Evolutionary conservation across 2,888 invertebrate species (phyloP).

Genomic region (Ernsta delagoae): DNA sequence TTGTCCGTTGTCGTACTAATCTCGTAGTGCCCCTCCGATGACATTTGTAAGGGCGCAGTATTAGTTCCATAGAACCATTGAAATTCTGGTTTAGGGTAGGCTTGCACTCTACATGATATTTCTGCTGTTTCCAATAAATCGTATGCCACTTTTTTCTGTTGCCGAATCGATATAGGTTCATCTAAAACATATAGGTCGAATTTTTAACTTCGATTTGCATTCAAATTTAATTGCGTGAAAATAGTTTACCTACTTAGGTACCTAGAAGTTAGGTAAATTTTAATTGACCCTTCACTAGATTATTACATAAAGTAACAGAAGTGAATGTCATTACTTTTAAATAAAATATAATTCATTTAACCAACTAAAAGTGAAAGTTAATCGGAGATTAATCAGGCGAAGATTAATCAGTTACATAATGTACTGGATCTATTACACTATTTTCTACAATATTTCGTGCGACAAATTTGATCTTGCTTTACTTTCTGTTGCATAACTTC

Average conservation of each 20-base stretch:
- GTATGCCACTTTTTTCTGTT: conserved; percentile 95
- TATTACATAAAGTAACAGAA: background rate
- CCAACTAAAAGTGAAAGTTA: conserved; percentile 21
- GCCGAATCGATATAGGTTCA: conserved; percentile 93
- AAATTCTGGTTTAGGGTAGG: conserved; percentile 96
- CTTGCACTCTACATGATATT: conserved; percentile 94
- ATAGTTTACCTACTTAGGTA: background rate
- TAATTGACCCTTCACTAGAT: background rate
- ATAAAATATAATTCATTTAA: background rate
- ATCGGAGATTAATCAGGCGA: conserved; percentile 22
- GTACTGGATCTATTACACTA: conserved; percentile 18
- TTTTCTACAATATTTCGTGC: conserved; percentile 13
- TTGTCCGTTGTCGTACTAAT: conserved; percentile 92
- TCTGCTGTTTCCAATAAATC: conserved; percentile 93
- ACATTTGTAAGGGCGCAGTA: conserved; percentile 89
- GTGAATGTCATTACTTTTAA: conserved; percentile 2
- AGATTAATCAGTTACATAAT: conserved; percentile 31
- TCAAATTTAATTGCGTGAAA: background rate
- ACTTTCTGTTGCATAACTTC: conserved; percentile 20
- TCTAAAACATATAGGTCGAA: conserved; percentile 73
- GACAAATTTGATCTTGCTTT: conserved; percentile 25
- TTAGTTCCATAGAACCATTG: conserved; percentile 95
- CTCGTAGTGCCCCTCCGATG: conserved; percentile 94
- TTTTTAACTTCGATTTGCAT: background rate
- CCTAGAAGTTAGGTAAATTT: background rate